Evolutionary conservation across 2,888 invertebrate genomes (phyloP).

Genomic region (Philopedon plagiatum): DNA sequence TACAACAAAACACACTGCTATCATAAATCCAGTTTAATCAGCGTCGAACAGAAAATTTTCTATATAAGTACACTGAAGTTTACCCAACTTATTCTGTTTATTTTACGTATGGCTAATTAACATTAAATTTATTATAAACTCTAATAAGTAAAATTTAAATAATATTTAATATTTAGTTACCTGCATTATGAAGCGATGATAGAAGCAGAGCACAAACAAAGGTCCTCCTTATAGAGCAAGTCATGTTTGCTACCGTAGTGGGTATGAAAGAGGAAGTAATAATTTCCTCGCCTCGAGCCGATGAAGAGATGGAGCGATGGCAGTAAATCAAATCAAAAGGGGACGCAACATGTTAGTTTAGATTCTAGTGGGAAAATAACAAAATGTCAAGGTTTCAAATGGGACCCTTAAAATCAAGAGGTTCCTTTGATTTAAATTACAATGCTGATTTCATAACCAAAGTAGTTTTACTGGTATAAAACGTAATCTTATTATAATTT

Average conservation of each 20-base stretch:
- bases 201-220: slow-evolving; percentile 10
- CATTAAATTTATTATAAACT: no score
- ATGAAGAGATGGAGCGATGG: slow-evolving; percentile 5
- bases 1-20: no score
- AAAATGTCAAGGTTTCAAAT: not conserved
- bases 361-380: slow-evolving; percentile 17
- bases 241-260: slow-evolving; percentile 1
- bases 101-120: no score
- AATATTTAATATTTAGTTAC: not conserved
- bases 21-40: no score
- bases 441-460: slow-evolving; percentile 4
- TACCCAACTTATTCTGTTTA: no score
- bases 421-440: not conserved
- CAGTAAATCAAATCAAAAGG: slow-evolving; percentile 29
- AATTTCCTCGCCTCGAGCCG: not conserved
- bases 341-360: slow-evolving; percentile 34
- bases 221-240: slow-evolving; percentile 5
- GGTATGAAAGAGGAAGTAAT: not conserved
- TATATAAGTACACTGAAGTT: no score
- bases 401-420: not conserved
- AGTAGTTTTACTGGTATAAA: not conserved
- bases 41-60: no score
- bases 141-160: not conserved
- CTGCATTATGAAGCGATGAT: slow-evolving; percentile 4
- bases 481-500: not conserved